A percentile compares a stretch with the other conserved stretches of the same genome.
Conservation (phyloP, 2,888 invertebrate genomes). For the Melanotus villosus region DNA sequence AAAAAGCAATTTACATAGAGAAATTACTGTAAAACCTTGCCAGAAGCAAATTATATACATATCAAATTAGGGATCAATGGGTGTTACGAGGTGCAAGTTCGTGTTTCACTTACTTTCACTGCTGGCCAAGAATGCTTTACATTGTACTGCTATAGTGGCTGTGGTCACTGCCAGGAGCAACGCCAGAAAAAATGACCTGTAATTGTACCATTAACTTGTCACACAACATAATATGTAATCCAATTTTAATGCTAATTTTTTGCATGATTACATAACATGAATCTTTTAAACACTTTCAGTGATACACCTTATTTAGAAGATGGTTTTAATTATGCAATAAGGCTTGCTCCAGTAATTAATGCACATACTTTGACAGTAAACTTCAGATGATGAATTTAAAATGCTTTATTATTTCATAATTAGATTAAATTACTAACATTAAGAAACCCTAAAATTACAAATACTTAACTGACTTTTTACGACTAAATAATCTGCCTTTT, state of each 20-base stretch:
- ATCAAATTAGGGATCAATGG: constrained; percentile 18
- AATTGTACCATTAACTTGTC: constrained; percentile 32
- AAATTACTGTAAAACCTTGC: constrained; percentile 20
- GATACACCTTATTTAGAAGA: background rate
- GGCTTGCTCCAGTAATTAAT: no score
- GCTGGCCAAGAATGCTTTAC: constrained; percentile 14
- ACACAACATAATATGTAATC: constrained; percentile 6
- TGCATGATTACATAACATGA: background rate
- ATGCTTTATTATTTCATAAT: no score
- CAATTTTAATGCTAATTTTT: background rate
- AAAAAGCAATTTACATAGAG: constrained; percentile 5
- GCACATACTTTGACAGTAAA: no score
- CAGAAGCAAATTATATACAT: no score
- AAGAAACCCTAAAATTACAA: no score
- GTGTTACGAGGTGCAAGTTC: constrained; percentile 26
- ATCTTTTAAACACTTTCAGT: background rate
- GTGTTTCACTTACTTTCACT: constrained; percentile 40
- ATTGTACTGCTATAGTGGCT: constrained; percentile 20
- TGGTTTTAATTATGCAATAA: background rate
- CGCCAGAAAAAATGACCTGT: constrained; percentile 27
- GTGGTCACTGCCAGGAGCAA: constrained; percentile 32
- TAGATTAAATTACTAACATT: no score
- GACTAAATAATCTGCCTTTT: no score
- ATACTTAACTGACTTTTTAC: no score
- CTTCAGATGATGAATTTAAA: no score